A percentile compares a stretch with the other conserved stretches of the same genome.
These are phyloP conservation scores for Nematopogon swammerdamellus DNA, from an alignment of 2,888 invertebrate species.

Conservation along the genomic window DNA sequence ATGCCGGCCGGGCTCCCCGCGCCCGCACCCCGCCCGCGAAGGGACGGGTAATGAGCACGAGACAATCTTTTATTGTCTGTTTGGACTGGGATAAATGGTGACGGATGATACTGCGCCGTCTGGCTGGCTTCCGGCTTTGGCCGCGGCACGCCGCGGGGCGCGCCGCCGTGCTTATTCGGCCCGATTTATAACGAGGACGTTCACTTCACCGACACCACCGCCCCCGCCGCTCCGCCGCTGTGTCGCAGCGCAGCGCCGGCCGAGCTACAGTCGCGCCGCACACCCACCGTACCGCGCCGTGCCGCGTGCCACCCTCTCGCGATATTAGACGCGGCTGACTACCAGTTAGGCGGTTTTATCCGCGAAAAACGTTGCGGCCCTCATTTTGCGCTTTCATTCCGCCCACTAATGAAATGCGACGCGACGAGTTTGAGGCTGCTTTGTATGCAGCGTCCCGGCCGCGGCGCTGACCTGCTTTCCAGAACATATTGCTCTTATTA, in stretches of 20 bases:
- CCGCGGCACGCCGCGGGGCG: slow-evolving; percentile 27
- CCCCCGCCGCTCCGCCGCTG: too few relatives aligned
- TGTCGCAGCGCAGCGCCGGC: too few relatives aligned
- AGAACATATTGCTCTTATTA: slow-evolving; percentile 33
- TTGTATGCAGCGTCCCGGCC: slow-evolving; percentile 33
- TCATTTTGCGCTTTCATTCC: slow-evolving; percentile 38
- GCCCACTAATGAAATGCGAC: slow-evolving; percentile 39
- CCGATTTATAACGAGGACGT: slow-evolving; percentile 26
- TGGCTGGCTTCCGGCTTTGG: slow-evolving; percentile 33
- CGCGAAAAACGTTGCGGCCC: slow-evolving; percentile 18
- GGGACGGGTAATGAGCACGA: slow-evolving; percentile 28
- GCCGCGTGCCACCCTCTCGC: slow-evolving; percentile 18
- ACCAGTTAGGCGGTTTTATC: slow-evolving; percentile 6
- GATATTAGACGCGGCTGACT: slow-evolving; percentile 22
- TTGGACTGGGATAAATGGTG: slow-evolving; percentile 46
- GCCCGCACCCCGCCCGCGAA: slow-evolving; percentile 12
- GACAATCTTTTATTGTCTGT: slow-evolving; percentile 43
- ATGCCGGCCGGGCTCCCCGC: slow-evolving; percentile 12
- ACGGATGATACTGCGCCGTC: slow-evolving; percentile 35
- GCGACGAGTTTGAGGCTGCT: slow-evolving; percentile 28
- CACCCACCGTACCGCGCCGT: too few relatives aligned
- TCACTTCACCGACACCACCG: background rate
- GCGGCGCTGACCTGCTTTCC: slow-evolving; percentile 23
- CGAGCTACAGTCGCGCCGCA: too few relatives aligned
- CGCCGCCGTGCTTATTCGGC: too few relatives aligned